Conservation (phyloP, 2,113 vertebrate genomes). For the Dicaeum eximium region DNA sequence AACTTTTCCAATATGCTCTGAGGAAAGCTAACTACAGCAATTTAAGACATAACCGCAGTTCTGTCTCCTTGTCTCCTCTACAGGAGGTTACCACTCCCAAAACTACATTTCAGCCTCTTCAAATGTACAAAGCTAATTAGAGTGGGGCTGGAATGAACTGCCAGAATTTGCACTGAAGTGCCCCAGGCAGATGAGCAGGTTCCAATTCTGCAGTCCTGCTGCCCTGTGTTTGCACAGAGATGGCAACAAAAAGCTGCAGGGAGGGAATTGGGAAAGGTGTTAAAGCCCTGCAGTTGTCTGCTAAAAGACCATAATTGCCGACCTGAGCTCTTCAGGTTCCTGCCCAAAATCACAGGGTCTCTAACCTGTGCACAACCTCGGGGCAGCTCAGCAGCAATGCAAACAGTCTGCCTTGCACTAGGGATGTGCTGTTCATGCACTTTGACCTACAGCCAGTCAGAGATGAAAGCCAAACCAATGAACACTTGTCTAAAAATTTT, state of each 20-base stretch:
- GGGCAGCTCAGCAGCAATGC: neutral
- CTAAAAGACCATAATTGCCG: slow-evolving; percentile 40
- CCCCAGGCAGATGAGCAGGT: slow-evolving; percentile 28
- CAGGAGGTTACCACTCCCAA: slow-evolving; percentile 9
- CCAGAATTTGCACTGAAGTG: slow-evolving; percentile 10
- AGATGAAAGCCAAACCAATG: neutral
- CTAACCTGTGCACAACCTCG: slow-evolving; percentile 11
- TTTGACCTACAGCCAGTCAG: neutral
- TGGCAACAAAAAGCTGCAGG: slow-evolving; percentile 31
- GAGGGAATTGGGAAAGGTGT: slow-evolving; percentile 17
- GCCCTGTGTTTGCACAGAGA: slow-evolving; percentile 38
- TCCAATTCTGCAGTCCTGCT: neutral
- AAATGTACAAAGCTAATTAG: neutral
- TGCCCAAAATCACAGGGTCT: neutral
- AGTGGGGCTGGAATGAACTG: neutral
- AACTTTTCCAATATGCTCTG: neutral
- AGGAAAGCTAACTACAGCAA: slow-evolving; percentile 4
- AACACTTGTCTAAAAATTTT: neutral
- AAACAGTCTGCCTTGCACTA: neutral
- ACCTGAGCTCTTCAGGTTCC: neutral
- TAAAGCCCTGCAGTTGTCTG: slow-evolving; percentile 22
- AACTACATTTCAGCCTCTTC: neutral
- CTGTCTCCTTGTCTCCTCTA: neutral
- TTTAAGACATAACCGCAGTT: neutral
- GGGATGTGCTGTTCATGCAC: neutral